Conservation (phyloP, 2,888 invertebrate genomes). For the Alloplasta piceator region DNA sequence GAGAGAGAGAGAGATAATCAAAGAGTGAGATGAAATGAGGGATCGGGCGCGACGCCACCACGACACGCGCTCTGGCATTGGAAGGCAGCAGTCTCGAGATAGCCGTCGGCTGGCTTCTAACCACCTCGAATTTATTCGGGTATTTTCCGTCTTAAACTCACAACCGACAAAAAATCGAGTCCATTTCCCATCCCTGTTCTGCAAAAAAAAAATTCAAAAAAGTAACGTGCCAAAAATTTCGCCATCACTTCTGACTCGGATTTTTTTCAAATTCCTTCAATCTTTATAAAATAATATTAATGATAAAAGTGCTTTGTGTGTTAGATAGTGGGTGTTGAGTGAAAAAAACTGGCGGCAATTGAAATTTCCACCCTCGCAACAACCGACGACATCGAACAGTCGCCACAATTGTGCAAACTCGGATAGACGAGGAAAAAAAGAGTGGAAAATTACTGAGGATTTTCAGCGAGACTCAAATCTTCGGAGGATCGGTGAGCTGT, state of each 20-base stretch:
- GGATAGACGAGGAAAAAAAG: constrained; percentile 1
- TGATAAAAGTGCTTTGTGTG: constrained; percentile 44
- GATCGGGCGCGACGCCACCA: constrained; percentile 75
- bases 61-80: constrained; percentile 81
- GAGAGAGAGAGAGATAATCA: constrained; percentile 64
- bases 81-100: constrained; percentile 83
- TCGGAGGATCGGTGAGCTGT: constrained; percentile 68
- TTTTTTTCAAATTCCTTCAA: not conserved
- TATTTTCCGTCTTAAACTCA: constrained; percentile 78
- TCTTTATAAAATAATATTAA: not conserved
- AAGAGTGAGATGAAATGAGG: constrained; percentile 61
- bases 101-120: constrained; percentile 83
- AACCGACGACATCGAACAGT: constrained; percentile 40
- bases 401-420: not conserved
- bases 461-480: constrained; percentile 25
- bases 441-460: not conserved
- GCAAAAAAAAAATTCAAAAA: not conserved
- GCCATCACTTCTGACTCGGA: not conserved
- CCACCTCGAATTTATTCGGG: constrained; percentile 81
- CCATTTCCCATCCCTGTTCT: constrained; percentile 20
- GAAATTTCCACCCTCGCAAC: constrained; percentile 55
- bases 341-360: constrained; percentile 21
- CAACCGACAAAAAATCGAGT: constrained; percentile 60
- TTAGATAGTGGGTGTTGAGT: constrained; percentile 15
- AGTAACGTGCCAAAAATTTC: not conserved